These are phyloP conservation scores for Lacerta viridis DNA, from an alignment of 2,797 vertebrate genomes.

Conservation along the genomic window DNA sequence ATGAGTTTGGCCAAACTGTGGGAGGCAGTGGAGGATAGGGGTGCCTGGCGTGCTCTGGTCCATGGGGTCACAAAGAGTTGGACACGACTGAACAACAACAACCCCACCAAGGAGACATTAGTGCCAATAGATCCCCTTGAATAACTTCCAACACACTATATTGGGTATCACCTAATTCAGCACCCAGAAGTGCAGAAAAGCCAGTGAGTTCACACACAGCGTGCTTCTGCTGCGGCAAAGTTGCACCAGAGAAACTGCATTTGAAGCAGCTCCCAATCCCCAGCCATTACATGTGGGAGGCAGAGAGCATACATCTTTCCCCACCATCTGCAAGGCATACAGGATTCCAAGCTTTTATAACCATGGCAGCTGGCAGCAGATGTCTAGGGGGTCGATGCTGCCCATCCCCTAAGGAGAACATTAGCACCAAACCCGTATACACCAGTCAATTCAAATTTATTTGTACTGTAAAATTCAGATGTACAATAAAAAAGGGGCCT, in stretches of 20 bases:
- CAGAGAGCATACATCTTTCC: neutral
- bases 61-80: no score
- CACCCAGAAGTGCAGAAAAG: neutral
- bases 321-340: neutral
- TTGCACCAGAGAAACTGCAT: neutral
- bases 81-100: no score
- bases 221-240: neutral
- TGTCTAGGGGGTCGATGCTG: neutral
- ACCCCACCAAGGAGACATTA: neutral
- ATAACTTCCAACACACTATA: neutral
- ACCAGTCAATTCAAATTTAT: slow-evolving; percentile 15
- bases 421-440: slow-evolving; percentile 1
- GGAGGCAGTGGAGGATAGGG: no score
- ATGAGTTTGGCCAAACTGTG: no score
- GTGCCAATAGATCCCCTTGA: neutral
- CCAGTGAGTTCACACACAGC: neutral
- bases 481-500: neutral
- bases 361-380: neutral
- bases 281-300: no score
- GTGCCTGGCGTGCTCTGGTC: no score
- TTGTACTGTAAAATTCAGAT: neutral
- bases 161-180: slow-evolving; percentile 9
- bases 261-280: neutral
- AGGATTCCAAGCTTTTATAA: slow-evolving; percentile 8
- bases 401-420: neutral